Evolutionary conservation across 2,113 vertebrate species (phyloP).

Genomic region (Anthoscopus minutus): DNA sequence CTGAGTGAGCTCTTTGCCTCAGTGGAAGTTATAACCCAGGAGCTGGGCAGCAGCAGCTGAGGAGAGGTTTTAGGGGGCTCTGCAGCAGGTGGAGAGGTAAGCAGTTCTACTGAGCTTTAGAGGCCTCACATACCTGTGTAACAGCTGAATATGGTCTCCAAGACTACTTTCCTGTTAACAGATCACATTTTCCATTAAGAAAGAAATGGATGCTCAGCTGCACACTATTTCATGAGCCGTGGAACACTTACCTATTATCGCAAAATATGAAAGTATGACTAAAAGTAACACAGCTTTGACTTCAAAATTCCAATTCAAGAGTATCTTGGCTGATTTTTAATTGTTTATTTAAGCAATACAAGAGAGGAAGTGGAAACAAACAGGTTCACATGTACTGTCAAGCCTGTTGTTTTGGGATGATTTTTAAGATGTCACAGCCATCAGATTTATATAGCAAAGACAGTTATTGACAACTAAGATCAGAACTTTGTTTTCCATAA

Average conservation of each 20-base stretch:
- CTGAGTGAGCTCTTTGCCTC: background rate
- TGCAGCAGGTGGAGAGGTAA: background rate
- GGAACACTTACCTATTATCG: background rate
- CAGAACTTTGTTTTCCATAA: background rate
- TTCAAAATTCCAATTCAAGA: background rate
- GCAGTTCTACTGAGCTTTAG: background rate
- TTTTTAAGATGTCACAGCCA: background rate
- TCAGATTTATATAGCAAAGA: background rate
- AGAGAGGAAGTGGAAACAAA: background rate
- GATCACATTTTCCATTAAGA: background rate
- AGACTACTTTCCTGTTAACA: background rate
- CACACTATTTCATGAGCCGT: background rate
- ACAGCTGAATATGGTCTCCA: background rate
- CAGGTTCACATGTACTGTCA: background rate
- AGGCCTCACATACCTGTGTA: fast-evolving
- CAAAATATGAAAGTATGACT: background rate
- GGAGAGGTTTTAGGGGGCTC: background rate
- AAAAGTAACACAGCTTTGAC: background rate
- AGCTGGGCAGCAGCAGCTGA: background rate
- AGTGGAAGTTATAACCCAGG: background rate
- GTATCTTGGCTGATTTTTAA: background rate
- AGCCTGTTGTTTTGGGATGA: background rate
- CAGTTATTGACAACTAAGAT: background rate
- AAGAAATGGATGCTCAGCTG: background rate
- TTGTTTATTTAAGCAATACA: background rate